Base-by-base conservation (phyloP, 2,888 invertebrate species). In the Rotaria magnacalcarata region DNA sequence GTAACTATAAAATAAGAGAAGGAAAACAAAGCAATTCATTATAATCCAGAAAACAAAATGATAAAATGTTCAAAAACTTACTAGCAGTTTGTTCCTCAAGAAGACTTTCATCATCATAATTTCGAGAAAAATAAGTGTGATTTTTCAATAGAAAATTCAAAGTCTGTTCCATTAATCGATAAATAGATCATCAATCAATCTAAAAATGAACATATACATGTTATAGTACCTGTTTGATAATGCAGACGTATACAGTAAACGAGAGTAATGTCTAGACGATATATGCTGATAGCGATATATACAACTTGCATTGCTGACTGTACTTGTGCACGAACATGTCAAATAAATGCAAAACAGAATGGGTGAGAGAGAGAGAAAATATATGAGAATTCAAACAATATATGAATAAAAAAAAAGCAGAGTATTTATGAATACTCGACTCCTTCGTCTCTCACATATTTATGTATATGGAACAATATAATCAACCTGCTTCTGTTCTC, bases 201-300 rank as follows among this genome's bases (percentile, higher is more conserved):
- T 67, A 56, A 56, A 67, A 67, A 34, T 34, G 67, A 67, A 19
- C 34, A 67, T 67, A 67, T 67, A 34, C 34, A 67, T 14, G 16
- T 27, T 19, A 14, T 41, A 27, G 67, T 67, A 67, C 67, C 67
- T 67, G 34, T 67, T 67, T 27, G 67, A 67, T 67, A 67, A 67
- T 67, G 34, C 34, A 67, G 67, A 67, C 67, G 34, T 67, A 67
- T 67, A 67, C 67, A 67, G 67, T 67, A 34, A 67, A 67, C 27
- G 67, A 67, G 67, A 41, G 67, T 67, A 67, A 67, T 67, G 67
- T 67, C 67, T 67, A 67, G 67, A 67, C 67, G 67, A 67, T 67
- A 19, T 67, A 67, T 41, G 67, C 67, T 67, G 67, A 67, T 67
- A 67, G 67, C 67, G 34, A 67, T 67, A 67, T 67, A 67, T 41